Conservation (phyloP, 2,797 vertebrate genomes). For the Falco cherrug region DNA sequence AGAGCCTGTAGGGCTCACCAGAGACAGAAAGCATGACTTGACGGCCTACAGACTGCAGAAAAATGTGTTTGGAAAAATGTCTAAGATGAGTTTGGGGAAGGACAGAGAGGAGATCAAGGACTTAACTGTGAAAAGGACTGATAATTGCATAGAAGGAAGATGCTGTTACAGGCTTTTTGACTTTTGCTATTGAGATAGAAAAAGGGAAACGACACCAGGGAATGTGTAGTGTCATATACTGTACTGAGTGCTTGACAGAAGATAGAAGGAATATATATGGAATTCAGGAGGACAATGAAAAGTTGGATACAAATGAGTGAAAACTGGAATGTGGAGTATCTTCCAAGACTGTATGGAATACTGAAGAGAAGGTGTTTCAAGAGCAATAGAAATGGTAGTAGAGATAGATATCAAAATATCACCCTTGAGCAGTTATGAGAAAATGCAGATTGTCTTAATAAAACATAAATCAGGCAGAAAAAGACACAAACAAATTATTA, state of each 20-base stretch:
- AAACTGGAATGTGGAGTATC: neutral
- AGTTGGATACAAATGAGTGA: neutral
- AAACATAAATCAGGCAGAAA: neutral
- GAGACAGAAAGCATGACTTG: neutral
- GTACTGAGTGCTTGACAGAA: neutral
- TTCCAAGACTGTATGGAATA: neutral
- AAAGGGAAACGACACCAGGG: neutral
- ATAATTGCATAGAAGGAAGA: neutral
- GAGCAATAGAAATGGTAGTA: neutral
- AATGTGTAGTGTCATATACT: neutral
- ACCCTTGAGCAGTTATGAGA: neutral
- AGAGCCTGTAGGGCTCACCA: neutral
- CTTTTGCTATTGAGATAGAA: neutral
- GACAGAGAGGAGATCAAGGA: neutral
- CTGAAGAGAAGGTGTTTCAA: neutral
- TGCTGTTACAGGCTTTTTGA: accelerated
- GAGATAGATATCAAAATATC: neutral
- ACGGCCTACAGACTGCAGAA: neutral
- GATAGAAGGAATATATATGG: neutral
- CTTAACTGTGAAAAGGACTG: neutral
- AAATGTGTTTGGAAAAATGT: neutral
- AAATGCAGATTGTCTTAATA: neutral
- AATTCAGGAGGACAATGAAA: neutral
- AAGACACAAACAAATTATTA: neutral
- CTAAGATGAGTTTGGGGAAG: neutral